A percentile compares a stretch with the other conserved stretches of the same genome.
Evolutionary conservation across 2,797 vertebrate species (phyloP).

Genomic region (Tragelaphus eurycerus): DNA sequence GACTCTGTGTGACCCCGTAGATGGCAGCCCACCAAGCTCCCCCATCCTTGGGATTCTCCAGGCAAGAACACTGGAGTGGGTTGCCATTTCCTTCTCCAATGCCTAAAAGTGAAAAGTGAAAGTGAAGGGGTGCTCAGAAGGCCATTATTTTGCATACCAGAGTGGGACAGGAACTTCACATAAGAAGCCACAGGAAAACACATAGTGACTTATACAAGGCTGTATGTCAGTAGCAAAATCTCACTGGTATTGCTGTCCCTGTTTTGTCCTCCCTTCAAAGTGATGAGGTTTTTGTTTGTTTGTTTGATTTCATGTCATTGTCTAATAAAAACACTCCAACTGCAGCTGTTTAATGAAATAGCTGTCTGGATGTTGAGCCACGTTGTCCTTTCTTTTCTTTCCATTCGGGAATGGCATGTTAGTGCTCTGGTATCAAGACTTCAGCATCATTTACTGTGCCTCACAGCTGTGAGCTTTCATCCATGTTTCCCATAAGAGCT

Average conservation of each 20-base stretch:
- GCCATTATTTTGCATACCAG: not conserved
- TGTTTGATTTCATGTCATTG: not conserved
- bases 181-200: not conserved
- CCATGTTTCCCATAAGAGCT: not conserved
- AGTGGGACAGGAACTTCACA: not conserved
- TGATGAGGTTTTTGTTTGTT: not conserved
- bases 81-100: too few species aligned
- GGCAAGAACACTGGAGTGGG: too few species aligned
- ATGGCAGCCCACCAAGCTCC: too few species aligned
- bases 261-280: not conserved
- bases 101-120: too few species aligned
- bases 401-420: not conserved
- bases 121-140: not conserved
- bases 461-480: not conserved
- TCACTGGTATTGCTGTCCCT: not conserved
- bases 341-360: not conserved
- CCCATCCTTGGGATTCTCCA: too few species aligned
- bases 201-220: accelerated
- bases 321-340: not conserved
- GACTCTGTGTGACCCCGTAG: too few species aligned
- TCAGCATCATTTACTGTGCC: not conserved
- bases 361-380: not conserved
- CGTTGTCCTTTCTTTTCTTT: not conserved
- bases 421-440: not conserved
- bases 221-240: not conserved